phyloP scores from a whole-genome alignment of 2,888 invertebrate species.

The Cremastinae sp. region DNA sequence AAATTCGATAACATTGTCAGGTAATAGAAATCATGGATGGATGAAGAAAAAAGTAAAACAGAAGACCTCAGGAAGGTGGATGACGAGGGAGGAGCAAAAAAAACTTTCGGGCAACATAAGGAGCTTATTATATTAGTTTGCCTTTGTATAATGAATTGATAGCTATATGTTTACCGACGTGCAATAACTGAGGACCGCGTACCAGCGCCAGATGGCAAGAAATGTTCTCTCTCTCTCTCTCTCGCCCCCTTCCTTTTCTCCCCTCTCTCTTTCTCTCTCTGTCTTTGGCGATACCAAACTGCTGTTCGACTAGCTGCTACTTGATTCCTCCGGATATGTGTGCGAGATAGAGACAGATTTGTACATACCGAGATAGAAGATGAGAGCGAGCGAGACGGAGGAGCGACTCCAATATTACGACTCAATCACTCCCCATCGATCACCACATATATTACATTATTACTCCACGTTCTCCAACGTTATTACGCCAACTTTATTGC shows the following conservation, averaged over 20 bases:
- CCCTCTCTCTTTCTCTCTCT: conserved; percentile 38
- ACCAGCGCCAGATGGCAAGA: conserved; percentile 66
- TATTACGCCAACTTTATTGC: conserved; percentile 58
- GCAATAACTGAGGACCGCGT: conserved; percentile 70
- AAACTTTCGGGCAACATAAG: conserved; percentile 58
- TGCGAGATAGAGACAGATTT: conserved; percentile 15
- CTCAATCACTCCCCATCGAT: conserved; percentile 77
- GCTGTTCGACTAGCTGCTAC: conserved; percentile 43
- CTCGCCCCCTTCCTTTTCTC: conserved; percentile 11
- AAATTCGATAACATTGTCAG: too few species aligned
- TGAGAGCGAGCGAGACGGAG: conserved; percentile 23
- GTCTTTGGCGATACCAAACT: conserved; percentile 51
- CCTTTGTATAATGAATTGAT: conserved; percentile 70
- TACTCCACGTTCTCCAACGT: conserved; percentile 68
- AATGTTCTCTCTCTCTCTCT: conserved; percentile 43
- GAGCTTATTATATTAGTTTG: conserved; percentile 72
- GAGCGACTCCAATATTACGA: conserved; percentile 73
- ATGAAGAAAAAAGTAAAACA: conserved; percentile 21
- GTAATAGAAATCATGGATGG: not conserved
- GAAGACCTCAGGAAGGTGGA: conserved; percentile 1
- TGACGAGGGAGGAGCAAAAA: conserved; percentile 21
- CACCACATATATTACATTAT: conserved; percentile 75
- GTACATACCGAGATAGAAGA: conserved; percentile 7
- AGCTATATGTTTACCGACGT: conserved; percentile 72
- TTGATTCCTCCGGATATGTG: conserved; percentile 37